phyloP scores from a whole-genome alignment of 2,888 invertebrate species.

The Tholera decimalis region DNA sequence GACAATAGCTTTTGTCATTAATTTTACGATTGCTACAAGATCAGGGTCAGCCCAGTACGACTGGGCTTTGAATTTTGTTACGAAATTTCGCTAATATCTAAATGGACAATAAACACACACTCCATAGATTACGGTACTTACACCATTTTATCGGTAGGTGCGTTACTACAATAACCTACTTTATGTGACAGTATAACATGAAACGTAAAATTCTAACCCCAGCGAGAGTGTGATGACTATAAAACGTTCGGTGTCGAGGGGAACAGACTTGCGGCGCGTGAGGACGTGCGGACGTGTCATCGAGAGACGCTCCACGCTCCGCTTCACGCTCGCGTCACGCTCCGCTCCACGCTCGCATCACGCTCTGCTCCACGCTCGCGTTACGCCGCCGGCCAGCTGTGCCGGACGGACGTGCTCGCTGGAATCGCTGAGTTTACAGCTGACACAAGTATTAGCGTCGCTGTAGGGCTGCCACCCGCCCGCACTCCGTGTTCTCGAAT shows the following conservation, averaged over 20 bases:
- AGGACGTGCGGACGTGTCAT: slow-evolving; percentile 11
- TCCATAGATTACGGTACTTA: background rate
- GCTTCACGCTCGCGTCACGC: background rate
- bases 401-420: slow-evolving; percentile 25
- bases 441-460: background rate
- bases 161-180: background rate
- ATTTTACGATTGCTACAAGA: no score
- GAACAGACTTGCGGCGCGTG: slow-evolving; percentile 15
- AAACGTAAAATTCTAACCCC: slow-evolving; percentile 20
- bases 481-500: background rate
- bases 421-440: slow-evolving; percentile 8
- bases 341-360: background rate
- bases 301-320: slow-evolving; percentile 17
- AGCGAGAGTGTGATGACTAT: background rate
- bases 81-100: background rate
- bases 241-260: slow-evolving; percentile 14
- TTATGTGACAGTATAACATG: background rate
- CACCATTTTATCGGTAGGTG: background rate
- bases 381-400: background rate
- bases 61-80: background rate
- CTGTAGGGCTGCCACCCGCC: slow-evolving; percentile 6
- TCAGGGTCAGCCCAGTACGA: background rate
- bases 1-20: no score
- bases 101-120: background rate
- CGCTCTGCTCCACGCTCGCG: background rate